These are phyloP conservation scores for Todus mexicanus DNA, from an alignment of 2,797 vertebrate genomes.

Conservation along the genomic window DNA sequence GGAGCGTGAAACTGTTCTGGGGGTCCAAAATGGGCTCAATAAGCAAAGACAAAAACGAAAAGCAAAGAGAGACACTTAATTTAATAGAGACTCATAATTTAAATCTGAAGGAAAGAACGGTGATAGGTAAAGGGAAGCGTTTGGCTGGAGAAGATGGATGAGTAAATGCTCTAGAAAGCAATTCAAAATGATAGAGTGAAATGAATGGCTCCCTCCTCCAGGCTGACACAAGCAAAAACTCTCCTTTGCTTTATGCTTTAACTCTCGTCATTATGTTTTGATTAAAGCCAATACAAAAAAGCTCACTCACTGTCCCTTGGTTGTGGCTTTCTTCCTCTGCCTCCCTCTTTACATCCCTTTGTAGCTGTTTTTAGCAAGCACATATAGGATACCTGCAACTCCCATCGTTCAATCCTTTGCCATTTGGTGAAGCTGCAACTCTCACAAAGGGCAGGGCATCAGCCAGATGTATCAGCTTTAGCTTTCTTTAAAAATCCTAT, in stretches of 20 bases:
- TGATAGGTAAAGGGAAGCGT: not conserved
- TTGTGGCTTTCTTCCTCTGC: not conserved
- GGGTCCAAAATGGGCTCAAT: not conserved
- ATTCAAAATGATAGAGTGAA: slow-evolving; percentile 38
- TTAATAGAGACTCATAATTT: not conserved
- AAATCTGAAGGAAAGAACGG: not conserved
- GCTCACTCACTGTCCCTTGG: not conserved
- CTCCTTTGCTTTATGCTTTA: slow-evolving; percentile 1
- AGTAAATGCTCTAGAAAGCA: slow-evolving; percentile 17
- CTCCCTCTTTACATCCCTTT: not conserved
- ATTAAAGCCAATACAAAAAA: slow-evolving; percentile 26
- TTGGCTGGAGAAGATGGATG: slow-evolving; percentile 37
- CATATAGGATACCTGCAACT: not conserved
- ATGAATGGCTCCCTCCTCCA: slow-evolving; percentile 19
- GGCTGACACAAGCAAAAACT: slow-evolving; percentile 53
- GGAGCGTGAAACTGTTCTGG: not conserved
- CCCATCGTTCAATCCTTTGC: not conserved
- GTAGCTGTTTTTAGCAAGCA: not conserved
- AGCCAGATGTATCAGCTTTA: not conserved
- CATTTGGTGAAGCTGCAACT: not conserved
- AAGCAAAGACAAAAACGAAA: not conserved
- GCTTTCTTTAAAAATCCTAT: slow-evolving; percentile 30
- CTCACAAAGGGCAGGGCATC: slow-evolving; percentile 5
- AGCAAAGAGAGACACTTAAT: not conserved
- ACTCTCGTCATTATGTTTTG: slow-evolving; percentile 17